phyloP scores from a whole-genome alignment of 2,888 invertebrate genomes.

The Athrips mouffetella region DNA sequence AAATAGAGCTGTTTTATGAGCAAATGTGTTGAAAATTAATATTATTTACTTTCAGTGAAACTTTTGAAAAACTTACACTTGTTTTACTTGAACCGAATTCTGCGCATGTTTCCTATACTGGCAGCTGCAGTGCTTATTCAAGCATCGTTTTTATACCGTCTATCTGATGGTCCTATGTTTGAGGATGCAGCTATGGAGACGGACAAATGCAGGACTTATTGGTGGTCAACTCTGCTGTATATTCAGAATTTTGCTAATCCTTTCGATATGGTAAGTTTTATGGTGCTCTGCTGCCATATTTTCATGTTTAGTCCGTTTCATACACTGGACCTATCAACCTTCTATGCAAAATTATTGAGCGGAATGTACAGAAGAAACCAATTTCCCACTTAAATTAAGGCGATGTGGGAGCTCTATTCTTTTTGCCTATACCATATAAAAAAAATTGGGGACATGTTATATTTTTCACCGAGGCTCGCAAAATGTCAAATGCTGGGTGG shows the following conservation, averaged over 20 bases:
- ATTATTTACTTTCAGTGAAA: conserved; percentile 32
- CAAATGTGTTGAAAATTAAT: neutral
- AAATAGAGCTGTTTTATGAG: too few species aligned
- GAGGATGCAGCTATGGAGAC: conserved; percentile 39
- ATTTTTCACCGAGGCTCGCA: too few species aligned
- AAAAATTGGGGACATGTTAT: too few species aligned
- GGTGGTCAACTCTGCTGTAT: conserved; percentile 72
- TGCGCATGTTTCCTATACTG: conserved; percentile 50
- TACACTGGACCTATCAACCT: neutral
- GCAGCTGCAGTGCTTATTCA: conserved; percentile 46
- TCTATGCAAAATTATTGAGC: neutral
- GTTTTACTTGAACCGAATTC: conserved; percentile 51
- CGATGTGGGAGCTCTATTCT: too few species aligned
- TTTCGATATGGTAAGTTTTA: conserved; percentile 32
- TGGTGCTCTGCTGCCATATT: neutral
- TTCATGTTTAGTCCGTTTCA: neutral
- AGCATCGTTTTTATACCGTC: conserved; percentile 44
- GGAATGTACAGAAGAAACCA: too few species aligned
- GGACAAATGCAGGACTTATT: conserved; percentile 39
- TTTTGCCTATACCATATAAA: too few species aligned
- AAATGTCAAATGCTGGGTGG: too few species aligned
- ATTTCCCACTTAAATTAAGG: too few species aligned
- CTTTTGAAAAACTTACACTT: conserved; percentile 46
- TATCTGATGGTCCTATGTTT: conserved; percentile 56
- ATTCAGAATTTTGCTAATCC: conserved; percentile 67